Evolutionary conservation across 2,113 vertebrate species (phyloP).

Genomic region (Meriones unguiculatus): DNA sequence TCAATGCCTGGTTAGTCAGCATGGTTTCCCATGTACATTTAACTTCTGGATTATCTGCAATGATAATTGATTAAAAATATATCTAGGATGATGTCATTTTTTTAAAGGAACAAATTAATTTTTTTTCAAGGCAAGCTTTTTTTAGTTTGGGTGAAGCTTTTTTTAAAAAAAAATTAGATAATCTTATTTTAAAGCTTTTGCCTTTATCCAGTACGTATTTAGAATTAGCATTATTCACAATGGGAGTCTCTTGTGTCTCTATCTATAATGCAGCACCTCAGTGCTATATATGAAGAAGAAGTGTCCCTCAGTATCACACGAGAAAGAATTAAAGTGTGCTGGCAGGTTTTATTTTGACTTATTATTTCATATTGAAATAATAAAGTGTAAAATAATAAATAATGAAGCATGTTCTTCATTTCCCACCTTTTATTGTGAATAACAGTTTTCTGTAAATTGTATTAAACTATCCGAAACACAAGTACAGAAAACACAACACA

Average conservation of each 20-base stretch:
- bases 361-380: conserved; percentile 31
- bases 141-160: too few relatives aligned
- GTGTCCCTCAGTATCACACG: not conserved
- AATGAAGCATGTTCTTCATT: not conserved
- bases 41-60: conserved; percentile 61
- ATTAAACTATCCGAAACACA: conserved; percentile 39
- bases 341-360: conserved; percentile 28
- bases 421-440: conserved; percentile 7
- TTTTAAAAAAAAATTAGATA: not conserved
- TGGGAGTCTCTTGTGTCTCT: not conserved
- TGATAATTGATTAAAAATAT: conserved; percentile 76
- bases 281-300: not conserved
- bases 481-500: not conserved
- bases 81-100: conserved; percentile 62
- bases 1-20: conserved; percentile 71
- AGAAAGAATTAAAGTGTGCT: not conserved
- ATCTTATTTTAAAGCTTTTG: conserved; percentile 32
- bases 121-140: not conserved
- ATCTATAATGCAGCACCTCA: not conserved
- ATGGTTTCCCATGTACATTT: conserved; percentile 57
- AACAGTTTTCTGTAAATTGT: conserved; percentile 39
- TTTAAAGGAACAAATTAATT: conserved; percentile 46
- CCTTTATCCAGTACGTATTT: not conserved
- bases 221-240: conserved; percentile 48
- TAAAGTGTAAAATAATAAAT: too few relatives aligned